Evolutionary conservation across 2,113 vertebrate genomes (phyloP).

Genomic region (Marmota flaviventris): DNA sequence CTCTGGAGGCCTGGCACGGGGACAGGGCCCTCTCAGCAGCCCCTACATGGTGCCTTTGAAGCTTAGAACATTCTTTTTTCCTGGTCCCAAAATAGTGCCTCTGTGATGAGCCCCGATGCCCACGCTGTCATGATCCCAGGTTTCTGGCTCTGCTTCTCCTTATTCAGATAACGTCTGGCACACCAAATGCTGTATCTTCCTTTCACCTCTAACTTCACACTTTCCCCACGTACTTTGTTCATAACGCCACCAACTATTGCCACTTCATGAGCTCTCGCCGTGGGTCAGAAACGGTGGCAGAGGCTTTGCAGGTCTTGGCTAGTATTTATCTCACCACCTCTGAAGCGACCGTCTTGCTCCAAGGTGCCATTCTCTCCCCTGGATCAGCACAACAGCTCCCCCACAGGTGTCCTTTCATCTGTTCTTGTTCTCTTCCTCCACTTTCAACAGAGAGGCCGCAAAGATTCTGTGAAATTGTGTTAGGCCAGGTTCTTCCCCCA

Average conservation of each 20-base stretch:
- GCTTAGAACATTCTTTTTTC: conserved; percentile 67
- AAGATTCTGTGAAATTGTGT: neutral
- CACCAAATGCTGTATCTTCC: neutral
- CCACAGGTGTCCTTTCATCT: neutral
- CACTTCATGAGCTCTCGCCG: neutral
- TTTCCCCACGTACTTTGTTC: neutral
- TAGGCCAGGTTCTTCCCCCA: neutral
- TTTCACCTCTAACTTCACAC: neutral
- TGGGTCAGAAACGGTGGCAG: neutral
- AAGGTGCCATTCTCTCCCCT: neutral
- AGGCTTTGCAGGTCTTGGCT: neutral
- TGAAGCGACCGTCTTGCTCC: neutral
- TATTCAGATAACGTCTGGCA: conserved; percentile 5
- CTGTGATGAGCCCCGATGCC: conserved; percentile 57
- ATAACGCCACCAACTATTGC: neutral
- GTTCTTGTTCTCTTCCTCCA: neutral
- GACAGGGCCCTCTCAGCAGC: neutral
- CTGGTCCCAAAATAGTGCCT: conserved; percentile 73
- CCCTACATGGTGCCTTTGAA: conserved; percentile 60
- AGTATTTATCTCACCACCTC: neutral
- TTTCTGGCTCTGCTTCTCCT: conserved; percentile 58
- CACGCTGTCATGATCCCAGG: neutral
- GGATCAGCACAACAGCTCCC: neutral
- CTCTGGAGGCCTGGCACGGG: conserved; percentile 51
- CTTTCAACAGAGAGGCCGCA: neutral